Evolutionary conservation across 2,888 invertebrate genomes (phyloP), one percentile per base, ranked within the genome.

Genomic region (Chironomus riparius): DNA sequence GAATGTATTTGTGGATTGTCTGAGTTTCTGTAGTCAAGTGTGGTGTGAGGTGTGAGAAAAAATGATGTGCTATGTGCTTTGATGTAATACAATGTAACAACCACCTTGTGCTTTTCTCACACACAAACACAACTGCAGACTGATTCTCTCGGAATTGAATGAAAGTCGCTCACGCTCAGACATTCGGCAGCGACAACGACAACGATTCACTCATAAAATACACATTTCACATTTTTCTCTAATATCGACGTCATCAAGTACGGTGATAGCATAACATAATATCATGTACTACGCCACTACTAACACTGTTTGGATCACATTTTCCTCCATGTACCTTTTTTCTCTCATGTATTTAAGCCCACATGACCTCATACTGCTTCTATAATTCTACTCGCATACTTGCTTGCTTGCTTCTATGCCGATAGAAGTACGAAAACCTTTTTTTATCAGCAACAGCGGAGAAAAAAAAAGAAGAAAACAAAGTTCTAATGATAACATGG

Each of bases 231-330:
- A n/a, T 69, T 69, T 69, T 69, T 47, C 47, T 18, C 47, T 2
- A 38, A 38, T 38, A 38, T 38, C 38, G 13, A 70, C 70, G 70
- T 71, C 71, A 71, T 70, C 70, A 70, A 22, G 21, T 48, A 71
- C 71, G 71, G 71, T 70, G 71, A 71, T 71, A 71, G 71, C 71
- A 71, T 71, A 71, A 71, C 71, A 71, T 71, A 56, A 71, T 48
- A 71, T 50, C 15, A 24, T 28, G 71, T 71, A 50, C 50, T 71
- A 71, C 71, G 71, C 21, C 71, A 71, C 71, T 6, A 70, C 70
- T 68, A 68, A 68, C 65, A 38, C 47, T 70, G 38, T 38, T 38
- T 38, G 38, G 38, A 15, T 38, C 15, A 47, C 47, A 38, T 38
- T 38, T 38, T 38, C 38, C 38, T 38, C 38, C 38, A 38, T 38